phyloP scores from a whole-genome alignment of 2,888 invertebrate species.

The Acanthosepion lycidas region DNA sequence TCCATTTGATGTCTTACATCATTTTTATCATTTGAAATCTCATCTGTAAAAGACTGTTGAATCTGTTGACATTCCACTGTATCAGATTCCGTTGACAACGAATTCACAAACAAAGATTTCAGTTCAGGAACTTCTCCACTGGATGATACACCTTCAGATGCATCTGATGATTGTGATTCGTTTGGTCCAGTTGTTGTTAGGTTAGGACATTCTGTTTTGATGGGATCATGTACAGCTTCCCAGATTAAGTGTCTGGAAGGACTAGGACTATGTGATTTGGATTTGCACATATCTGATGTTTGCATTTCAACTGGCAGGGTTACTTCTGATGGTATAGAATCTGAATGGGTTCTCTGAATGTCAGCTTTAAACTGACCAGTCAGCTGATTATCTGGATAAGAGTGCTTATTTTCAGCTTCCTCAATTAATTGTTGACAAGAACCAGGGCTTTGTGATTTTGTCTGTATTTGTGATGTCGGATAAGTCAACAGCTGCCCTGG shows the following conservation, averaged over 20 bases:
- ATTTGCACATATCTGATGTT: not conserved
- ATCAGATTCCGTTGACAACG: not conserved
- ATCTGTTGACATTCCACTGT: not conserved
- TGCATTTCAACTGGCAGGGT: not conserved
- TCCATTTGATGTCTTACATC: not conserved
- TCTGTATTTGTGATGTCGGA: not conserved
- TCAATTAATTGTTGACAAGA: not conserved
- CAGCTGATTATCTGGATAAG: too few species aligned
- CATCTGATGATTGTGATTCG: not conserved
- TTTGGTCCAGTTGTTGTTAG: not conserved
- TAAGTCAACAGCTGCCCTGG: not conserved
- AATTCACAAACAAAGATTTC: not conserved
- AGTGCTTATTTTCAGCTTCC: too few species aligned
- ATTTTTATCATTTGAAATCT: not conserved
- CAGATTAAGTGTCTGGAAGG: not conserved
- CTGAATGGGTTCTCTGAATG: not conserved
- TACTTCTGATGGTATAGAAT: not conserved
- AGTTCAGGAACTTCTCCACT: not conserved
- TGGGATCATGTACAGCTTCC: not conserved
- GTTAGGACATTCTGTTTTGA: not conserved
- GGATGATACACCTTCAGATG: not conserved
- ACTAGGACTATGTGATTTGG: not conserved
- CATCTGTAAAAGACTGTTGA: not conserved
- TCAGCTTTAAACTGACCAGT: not conserved
- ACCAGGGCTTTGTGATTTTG: not conserved